phyloP scores from a whole-genome alignment of 2,797 vertebrate species.

The Channa striata region DNA sequence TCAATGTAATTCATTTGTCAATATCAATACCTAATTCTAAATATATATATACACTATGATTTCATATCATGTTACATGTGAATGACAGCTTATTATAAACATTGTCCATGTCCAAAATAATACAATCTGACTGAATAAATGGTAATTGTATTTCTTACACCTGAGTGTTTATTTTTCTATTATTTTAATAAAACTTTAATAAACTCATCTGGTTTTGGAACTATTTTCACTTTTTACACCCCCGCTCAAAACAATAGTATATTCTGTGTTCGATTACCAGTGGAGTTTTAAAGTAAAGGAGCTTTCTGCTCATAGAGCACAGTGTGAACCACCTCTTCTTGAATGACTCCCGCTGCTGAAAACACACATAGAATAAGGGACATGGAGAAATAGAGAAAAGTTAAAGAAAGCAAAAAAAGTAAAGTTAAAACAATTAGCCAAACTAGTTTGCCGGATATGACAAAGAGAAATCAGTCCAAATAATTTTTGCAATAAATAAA shows the following conservation, averaged over 20 bases:
- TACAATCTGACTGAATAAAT: too few species aligned
- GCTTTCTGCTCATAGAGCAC: constrained; percentile 86
- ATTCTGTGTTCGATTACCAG: constrained; percentile 82
- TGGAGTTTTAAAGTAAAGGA: constrained; percentile 91
- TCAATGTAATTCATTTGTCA: background rate
- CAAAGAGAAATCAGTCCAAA: constrained; percentile 48
- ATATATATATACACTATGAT: too few species aligned
- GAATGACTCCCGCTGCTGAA: constrained; percentile 90
- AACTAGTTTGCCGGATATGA: background rate
- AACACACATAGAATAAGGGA: constrained; percentile 1
- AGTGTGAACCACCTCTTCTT: constrained; percentile 92
- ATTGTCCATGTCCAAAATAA: too few species aligned
- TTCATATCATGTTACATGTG: too few species aligned
- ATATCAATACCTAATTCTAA: too few species aligned
- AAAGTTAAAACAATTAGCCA: background rate
- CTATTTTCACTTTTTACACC: too few species aligned
- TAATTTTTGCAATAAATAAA: background rate
- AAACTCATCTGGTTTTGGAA: too few species aligned
- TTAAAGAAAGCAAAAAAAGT: background rate
- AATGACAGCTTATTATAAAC: too few species aligned
- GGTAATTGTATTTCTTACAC: too few species aligned
- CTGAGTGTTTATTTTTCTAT: too few species aligned
- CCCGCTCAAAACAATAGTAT: too few species aligned
- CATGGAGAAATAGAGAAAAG: background rate
- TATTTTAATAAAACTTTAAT: too few species aligned